These are phyloP conservation scores for Neodiprion virginianus DNA, from an alignment of 1,140 invertebrate genomes.

Conservation along the genomic window DNA sequence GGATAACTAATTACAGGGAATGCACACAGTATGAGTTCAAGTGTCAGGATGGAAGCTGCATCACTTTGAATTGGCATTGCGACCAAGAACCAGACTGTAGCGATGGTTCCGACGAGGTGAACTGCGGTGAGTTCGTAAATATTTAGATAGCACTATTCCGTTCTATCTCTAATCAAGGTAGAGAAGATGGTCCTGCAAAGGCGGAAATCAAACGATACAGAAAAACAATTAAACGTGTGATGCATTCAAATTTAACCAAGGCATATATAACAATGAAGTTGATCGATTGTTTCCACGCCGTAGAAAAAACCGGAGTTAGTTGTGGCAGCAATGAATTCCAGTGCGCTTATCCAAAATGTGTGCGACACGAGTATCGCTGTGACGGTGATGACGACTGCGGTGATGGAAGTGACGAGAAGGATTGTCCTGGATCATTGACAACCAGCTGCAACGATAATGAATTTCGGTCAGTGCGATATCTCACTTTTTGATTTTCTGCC, in stretches of 20 bases:
- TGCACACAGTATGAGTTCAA: slow-evolving; percentile 68
- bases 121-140: slow-evolving; percentile 59
- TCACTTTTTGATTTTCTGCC: not conserved
- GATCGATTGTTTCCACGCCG: slow-evolving; percentile 12
- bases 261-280: slow-evolving; percentile 4
- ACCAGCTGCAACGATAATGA: slow-evolving; percentile 65
- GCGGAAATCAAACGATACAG: slow-evolving; percentile 7
- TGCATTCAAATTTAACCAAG: slow-evolving; percentile 11
- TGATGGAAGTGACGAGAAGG: slow-evolving; percentile 83
- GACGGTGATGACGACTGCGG: slow-evolving; percentile 91
- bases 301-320: slow-evolving; percentile 42
- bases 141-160: slow-evolving; percentile 13
- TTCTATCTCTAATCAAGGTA: slow-evolving; percentile 1
- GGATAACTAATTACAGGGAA: slow-evolving; percentile 37
- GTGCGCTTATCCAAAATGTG: slow-evolving; percentile 72
- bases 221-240: slow-evolving; percentile 6
- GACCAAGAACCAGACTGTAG: slow-evolving; percentile 68
- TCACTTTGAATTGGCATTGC: slow-evolving; percentile 67
- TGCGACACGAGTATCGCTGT: slow-evolving; percentile 78
- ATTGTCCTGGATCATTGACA: slow-evolving; percentile 66
- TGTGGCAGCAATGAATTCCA: slow-evolving; percentile 77
- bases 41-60: slow-evolving; percentile 69
- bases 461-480: slow-evolving; percentile 63
- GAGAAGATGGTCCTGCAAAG: slow-evolving; percentile 22
- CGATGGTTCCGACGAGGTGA: slow-evolving; percentile 68